Evolutionary conservation across 2,888 invertebrate genomes (phyloP).

Genomic region (Ochlodes sylvanus): DNA sequence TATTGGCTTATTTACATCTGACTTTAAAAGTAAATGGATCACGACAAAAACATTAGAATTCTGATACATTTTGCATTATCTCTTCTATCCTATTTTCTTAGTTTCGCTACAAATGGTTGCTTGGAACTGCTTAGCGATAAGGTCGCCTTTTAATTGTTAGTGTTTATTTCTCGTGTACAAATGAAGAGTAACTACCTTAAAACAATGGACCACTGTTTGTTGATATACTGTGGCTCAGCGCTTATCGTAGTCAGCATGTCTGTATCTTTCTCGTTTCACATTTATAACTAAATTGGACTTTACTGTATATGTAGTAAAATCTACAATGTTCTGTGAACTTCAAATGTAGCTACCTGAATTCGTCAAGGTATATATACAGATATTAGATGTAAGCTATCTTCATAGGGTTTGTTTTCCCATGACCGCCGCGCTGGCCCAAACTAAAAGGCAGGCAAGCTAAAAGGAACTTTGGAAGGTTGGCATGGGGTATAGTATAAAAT

Average conservation of each 20-base stretch:
- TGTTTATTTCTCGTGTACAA: too few species aligned
- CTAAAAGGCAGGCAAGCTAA: background rate
- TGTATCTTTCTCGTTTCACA: slow-evolving; percentile 62
- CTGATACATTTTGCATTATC: too few species aligned
- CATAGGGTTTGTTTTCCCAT: slow-evolving; percentile 56
- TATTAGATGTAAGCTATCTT: slow-evolving; percentile 55
- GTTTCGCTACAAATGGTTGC: too few species aligned
- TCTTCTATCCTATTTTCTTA: too few species aligned
- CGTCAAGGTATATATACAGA: slow-evolving; percentile 48
- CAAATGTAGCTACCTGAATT: slow-evolving; percentile 53
- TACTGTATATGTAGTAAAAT: slow-evolving; percentile 55
- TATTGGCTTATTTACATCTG: too few species aligned
- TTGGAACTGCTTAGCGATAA: too few species aligned
- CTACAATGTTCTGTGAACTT: slow-evolving; percentile 51
- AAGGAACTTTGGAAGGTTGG: slow-evolving; percentile 1
- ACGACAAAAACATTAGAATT: too few species aligned
- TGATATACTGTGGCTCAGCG: slow-evolving; percentile 48
- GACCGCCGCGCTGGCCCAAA: slow-evolving; percentile 42
- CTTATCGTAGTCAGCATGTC: slow-evolving; percentile 78
- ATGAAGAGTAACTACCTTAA: too few species aligned
- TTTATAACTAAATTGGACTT: slow-evolving; percentile 57
- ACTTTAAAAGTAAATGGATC: too few species aligned
- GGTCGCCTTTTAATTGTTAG: too few species aligned
- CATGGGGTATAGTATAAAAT: background rate
- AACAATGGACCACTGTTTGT: too few species aligned